Evolutionary conservation across 1,140 invertebrate genomes (phyloP), one percentile per base, ranked within the genome.

Genomic region (Paraescarpia echinospica): DNA sequence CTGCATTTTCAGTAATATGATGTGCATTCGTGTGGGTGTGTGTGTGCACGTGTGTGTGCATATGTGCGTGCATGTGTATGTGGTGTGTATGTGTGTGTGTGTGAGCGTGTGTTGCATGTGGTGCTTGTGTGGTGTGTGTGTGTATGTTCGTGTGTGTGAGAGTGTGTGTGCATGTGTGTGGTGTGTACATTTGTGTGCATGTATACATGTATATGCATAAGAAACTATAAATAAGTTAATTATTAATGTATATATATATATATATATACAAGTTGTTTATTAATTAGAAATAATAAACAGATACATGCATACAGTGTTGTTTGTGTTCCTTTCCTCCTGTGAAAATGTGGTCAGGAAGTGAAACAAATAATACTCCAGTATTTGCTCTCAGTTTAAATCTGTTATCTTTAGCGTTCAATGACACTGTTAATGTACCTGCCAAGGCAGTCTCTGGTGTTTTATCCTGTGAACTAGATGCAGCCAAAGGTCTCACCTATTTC

Each of bases 401-500:
- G 59, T 4, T 77, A 0, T 77, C 59, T 77, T 77, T 31, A 2
- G 8, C 22, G 22, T 31, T 77, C 22, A 77, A 77, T 77, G 8
- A 77, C 59, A 77, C 27, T 77, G 27, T 18, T 77, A 22, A 77
- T 77, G 59, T 77, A 18, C 59, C 22, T 0, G 59, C 59, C 8
- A 77, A 77, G 27, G 59, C 22, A 4, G 22, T 27, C 4, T 77
- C 59, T 4, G 22, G 8, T 77, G 59, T 77, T 77, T 12, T 41
- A 41, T 41, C 22, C 59, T 4, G 22, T 14, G 27, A 12, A 77
- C 9, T 77, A 77, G 59, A 77, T 77, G 59, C 59, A 77, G 27
- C 22, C 59, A 90, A 22, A 89, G 35, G 35, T 90, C 90, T 90
- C n/a, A 90, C 90, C 90, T 31, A 90, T 90, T 41, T 90, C 90